Conservation (phyloP, 2,797 vertebrate genomes). For the Channallabes apus region DNA sequence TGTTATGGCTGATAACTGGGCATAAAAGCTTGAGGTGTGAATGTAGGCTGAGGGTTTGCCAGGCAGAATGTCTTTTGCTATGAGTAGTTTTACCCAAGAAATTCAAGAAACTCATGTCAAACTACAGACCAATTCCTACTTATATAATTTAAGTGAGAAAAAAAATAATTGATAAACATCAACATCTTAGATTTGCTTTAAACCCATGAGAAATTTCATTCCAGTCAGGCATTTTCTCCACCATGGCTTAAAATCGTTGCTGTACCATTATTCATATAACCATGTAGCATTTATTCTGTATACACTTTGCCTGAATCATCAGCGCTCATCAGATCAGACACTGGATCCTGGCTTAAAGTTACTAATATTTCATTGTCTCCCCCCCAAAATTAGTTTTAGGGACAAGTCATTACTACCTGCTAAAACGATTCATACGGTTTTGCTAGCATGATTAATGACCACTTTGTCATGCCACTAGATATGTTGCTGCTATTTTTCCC, state of each 20-base stretch:
- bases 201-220: background rate
- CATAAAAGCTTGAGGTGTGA: background rate
- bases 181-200: background rate
- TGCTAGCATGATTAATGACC: constrained; percentile 18
- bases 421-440: constrained; percentile 31
- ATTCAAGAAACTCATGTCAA: background rate
- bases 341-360: constrained; percentile 46
- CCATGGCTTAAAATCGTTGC: background rate
- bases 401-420: constrained; percentile 12
- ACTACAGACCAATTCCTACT: background rate
- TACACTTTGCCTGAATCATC: constrained; percentile 61
- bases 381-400: constrained; percentile 31
- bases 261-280: constrained; percentile 9
- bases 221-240: background rate
- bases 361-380: constrained; percentile 59
- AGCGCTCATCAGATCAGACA: constrained; percentile 43
- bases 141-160: background rate
- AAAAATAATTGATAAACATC: too few relatives aligned
- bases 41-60: background rate
- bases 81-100: background rate
- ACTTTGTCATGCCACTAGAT: constrained; percentile 21
- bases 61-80: background rate
- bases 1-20: too few relatives aligned
- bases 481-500: background rate
- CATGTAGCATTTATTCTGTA: constrained; percentile 9